Conservation (phyloP, 2,888 invertebrate species). For the Netelia fuscicornis region DNA sequence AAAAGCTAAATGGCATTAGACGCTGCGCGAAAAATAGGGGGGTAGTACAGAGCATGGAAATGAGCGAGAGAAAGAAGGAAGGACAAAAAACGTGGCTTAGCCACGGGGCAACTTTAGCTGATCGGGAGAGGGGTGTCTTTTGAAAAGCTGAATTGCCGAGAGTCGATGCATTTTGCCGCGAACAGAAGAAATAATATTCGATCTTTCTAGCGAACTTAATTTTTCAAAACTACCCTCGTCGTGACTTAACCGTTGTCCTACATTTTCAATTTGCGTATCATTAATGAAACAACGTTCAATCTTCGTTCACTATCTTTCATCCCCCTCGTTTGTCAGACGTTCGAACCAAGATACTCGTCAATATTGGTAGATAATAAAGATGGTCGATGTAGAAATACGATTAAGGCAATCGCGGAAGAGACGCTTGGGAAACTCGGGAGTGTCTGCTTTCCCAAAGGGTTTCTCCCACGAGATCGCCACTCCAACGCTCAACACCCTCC, state of each 20-base stretch:
- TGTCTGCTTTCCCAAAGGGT: conserved; percentile 56
- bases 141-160: conserved; percentile 14
- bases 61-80: conserved; percentile 63
- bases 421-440: conserved; percentile 40
- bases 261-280: too few species aligned
- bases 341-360: not conserved
- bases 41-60: conserved; percentile 78
- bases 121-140: conserved; percentile 55
- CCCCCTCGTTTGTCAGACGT: not conserved
- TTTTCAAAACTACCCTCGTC: too few species aligned
- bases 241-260: too few species aligned
- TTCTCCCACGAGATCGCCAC: conserved; percentile 45
- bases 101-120: conserved; percentile 71
- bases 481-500: conserved; percentile 36
- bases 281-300: not conserved
- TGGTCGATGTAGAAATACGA: not conserved
- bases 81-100: conserved; percentile 80
- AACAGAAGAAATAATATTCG: not conserved
- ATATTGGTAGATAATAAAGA: not conserved
- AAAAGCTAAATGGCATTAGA: conserved; percentile 59
- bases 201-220: not conserved
- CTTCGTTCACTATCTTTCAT: not conserved
- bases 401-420: not conserved
- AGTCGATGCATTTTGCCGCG: not conserved
- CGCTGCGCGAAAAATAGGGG: conserved; percentile 41